Conservation (phyloP, 2,113 vertebrate genomes). For the Noctilio leporinus region DNA sequence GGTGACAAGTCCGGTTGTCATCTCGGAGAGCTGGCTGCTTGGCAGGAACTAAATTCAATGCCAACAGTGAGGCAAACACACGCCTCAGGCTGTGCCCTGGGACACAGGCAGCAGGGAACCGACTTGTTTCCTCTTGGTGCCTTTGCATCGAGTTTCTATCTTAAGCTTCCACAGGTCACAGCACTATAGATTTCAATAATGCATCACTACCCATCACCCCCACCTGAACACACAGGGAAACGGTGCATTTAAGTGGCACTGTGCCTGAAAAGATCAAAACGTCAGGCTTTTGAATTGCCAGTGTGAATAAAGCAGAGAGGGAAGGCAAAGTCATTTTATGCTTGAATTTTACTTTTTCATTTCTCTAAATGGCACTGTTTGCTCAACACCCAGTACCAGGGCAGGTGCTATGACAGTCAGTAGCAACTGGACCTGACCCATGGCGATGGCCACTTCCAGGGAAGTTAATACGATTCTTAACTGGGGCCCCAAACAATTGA, state of each 20-base stretch:
- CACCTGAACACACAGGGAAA: neutral
- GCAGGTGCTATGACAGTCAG: neutral
- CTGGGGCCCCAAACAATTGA: neutral
- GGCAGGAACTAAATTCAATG: neutral
- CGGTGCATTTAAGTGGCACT: neutral
- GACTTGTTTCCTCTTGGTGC: neutral
- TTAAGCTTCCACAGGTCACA: neutral
- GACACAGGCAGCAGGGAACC: neutral
- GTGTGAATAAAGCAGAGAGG: constrained; percentile 13
- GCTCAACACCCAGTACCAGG: neutral
- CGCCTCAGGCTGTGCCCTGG: neutral
- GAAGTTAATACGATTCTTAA: constrained; percentile 20
- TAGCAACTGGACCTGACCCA: neutral
- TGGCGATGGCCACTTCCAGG: neutral
- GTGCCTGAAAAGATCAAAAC: neutral
- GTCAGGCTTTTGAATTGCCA: neutral
- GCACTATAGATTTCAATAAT: neutral
- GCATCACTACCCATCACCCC: neutral
- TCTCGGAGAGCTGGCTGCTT: neutral
- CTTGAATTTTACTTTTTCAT: constrained; percentile 41
- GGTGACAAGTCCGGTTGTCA: constrained; percentile 11
- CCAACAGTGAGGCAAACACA: neutral
- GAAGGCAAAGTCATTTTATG: constrained; percentile 26
- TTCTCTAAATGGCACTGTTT: neutral
- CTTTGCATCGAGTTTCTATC: neutral